Evolutionary conservation across 2,113 vertebrate species (phyloP).

Genomic region (Ciconia stormi): DNA sequence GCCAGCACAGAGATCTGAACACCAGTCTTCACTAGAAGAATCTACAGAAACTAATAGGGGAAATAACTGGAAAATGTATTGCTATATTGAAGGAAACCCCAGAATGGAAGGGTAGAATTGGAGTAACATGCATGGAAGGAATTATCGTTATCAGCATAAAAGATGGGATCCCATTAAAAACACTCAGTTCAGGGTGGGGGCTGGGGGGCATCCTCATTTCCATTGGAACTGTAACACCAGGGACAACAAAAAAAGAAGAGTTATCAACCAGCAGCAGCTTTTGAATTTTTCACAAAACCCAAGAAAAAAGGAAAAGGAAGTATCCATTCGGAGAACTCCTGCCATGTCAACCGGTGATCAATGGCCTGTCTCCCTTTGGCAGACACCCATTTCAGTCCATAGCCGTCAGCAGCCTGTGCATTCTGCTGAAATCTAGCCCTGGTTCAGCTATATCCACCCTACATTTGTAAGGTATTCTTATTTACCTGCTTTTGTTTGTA

Average conservation of each 20-base stretch:
- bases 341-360: neutral
- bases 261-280: neutral
- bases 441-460: neutral
- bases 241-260: neutral
- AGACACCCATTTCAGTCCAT: neutral
- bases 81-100: neutral
- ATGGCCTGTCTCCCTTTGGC: neutral
- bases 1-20: neutral
- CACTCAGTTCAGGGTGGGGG: neutral
- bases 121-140: neutral
- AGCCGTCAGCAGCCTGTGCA: neutral
- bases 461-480: neutral
- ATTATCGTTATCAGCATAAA: neutral
- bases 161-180: neutral
- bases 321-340: neutral
- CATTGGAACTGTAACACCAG: neutral
- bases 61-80: neutral
- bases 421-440: neutral
- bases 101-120: neutral
- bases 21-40: neutral
- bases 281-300: neutral
- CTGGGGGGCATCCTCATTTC: neutral
- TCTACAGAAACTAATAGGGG: neutral
- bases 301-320: neutral
- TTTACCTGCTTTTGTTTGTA: neutral